A percentile compares a stretch with the other conserved stretches of the same genome.
Conservation (phyloP, 2,113 vertebrate species). For the Syngnathus typhle region DNA sequence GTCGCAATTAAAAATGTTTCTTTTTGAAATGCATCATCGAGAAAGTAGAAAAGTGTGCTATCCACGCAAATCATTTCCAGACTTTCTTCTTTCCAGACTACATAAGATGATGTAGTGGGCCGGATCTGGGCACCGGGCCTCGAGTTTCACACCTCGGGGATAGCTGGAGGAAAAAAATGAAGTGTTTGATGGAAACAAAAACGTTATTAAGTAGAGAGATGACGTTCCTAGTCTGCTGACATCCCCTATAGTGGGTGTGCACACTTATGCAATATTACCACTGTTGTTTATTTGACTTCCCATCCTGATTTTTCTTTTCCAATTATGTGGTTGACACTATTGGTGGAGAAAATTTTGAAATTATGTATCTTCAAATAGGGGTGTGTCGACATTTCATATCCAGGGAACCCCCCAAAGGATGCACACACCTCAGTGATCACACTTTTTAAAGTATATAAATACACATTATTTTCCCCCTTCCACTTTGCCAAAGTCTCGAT, state of each 20-base stretch:
- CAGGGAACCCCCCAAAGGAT: background rate
- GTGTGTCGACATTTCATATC: constrained; percentile 1
- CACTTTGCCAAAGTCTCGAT: background rate
- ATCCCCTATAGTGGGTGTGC: background rate
- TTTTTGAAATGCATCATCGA: background rate
- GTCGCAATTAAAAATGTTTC: too few relatives aligned
- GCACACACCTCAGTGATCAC: constrained; percentile 6
- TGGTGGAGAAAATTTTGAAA: background rate
- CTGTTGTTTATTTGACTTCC: background rate
- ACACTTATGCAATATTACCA: background rate
- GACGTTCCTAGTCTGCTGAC: background rate
- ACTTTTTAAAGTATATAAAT: background rate
- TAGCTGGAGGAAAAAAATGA: background rate
- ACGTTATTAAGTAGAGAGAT: background rate
- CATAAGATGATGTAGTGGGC: background rate
- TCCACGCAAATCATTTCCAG: background rate
- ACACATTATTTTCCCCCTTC: background rate
- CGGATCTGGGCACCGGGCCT: background rate
- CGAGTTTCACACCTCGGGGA: background rate
- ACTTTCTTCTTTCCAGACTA: background rate
- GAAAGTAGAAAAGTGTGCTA: background rate
- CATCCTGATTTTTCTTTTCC: background rate
- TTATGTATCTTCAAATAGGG: background rate
- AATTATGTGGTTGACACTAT: background rate
- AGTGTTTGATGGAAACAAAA: too few relatives aligned